Evolutionary conservation across 2,888 invertebrate genomes (phyloP).

Genomic region (Podabrus alpinus): DNA sequence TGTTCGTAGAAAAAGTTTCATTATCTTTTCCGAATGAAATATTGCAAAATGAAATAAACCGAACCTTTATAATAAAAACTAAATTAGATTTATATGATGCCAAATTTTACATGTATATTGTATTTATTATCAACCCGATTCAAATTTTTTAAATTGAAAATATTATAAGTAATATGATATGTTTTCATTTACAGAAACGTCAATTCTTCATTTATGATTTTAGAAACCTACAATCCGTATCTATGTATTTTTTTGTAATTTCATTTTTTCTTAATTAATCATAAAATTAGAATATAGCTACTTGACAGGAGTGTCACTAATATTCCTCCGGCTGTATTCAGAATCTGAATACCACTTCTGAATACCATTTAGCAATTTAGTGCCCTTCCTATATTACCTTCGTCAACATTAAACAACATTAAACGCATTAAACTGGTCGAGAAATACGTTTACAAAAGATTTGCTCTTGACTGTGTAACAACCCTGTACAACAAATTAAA

Average conservation of each 20-base stretch:
- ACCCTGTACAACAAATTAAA: not conserved
- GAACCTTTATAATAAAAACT: not conserved
- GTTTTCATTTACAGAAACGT: not conserved
- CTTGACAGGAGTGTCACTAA: not conserved
- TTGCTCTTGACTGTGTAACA: not conserved
- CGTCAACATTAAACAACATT: not conserved
- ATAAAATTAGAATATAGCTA: not conserved
- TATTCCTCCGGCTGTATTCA: not conserved
- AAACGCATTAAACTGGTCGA: not conserved
- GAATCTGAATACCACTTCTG: not conserved
- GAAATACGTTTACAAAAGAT: not conserved
- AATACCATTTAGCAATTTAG: not conserved
- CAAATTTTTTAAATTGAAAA: not conserved
- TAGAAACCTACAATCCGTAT: not conserved
- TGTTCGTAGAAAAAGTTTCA: conserved; percentile 15
- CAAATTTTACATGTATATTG: not conserved
- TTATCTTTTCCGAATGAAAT: conserved; percentile 15
- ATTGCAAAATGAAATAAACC: conserved; percentile 1
- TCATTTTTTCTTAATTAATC: not conserved
- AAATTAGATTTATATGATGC: not conserved
- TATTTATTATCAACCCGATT: not conserved
- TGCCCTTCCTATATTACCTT: not conserved
- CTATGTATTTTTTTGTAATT: not conserved
- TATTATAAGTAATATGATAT: not conserved
- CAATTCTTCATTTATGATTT: not conserved